These are phyloP conservation scores for Musca vetustissima DNA, from an alignment of 1,140 invertebrate genomes.

Conservation along the genomic window DNA sequence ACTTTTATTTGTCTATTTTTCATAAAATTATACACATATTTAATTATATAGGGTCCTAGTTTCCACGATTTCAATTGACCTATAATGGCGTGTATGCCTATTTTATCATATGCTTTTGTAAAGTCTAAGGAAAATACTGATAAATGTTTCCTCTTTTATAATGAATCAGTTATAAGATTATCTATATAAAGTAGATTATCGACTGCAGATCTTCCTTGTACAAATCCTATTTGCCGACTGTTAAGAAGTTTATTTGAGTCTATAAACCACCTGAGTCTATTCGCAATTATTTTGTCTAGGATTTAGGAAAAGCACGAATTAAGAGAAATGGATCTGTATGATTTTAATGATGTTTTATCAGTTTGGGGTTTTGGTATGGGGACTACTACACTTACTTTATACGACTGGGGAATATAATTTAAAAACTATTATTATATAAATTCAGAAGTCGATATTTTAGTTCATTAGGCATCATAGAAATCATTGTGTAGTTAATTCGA, in stretches of 20 bases:
- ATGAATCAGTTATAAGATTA: background rate
- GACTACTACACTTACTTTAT: background rate
- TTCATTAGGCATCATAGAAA: background rate
- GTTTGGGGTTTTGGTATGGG: background rate
- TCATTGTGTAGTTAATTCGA: background rate
- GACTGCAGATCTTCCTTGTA: background rate
- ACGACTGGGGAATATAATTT: background rate
- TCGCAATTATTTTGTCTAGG: too few relatives aligned
- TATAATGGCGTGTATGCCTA: background rate
- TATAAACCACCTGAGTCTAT: too few relatives aligned
- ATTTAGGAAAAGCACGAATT: too few relatives aligned
- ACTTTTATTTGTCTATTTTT: background rate
- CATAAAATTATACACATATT: background rate
- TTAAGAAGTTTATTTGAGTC: background rate
- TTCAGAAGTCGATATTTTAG: background rate
- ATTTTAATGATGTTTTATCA: background rate
- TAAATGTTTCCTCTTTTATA: too few relatives aligned
- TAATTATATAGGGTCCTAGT: background rate
- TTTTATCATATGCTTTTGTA: background rate
- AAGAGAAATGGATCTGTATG: too few relatives aligned
- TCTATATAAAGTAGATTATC: background rate
- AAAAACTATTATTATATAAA: background rate
- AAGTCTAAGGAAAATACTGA: background rate
- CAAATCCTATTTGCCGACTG: background rate
- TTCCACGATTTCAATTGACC: background rate